Evolutionary conservation across 2,888 invertebrate species (phyloP).

Genomic region (Notocelia uddmanniana): DNA sequence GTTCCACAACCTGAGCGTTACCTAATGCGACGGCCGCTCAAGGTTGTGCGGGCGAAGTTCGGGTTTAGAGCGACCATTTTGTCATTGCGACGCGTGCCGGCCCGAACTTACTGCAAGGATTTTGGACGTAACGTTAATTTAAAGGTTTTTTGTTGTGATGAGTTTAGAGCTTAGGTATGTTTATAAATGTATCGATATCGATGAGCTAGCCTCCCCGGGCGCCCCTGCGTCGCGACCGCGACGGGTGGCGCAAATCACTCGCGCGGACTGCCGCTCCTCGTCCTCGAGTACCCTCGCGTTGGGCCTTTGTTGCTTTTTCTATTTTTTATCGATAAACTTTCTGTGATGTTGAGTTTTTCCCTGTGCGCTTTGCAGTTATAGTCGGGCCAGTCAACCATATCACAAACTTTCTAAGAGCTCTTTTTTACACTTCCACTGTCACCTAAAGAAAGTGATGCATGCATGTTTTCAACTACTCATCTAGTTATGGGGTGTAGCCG

Average conservation of each 20-base stretch:
- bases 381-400: neutral
- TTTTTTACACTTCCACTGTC: neutral
- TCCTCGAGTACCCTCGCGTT: constrained; percentile 74
- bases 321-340: constrained; percentile 49
- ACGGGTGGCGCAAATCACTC: constrained; percentile 84
- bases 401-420: neutral
- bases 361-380: constrained; percentile 11
- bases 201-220: constrained; percentile 53
- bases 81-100: neutral
- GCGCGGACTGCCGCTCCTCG: constrained; percentile 78
- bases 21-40: constrained; percentile 30
- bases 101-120: constrained; percentile 16
- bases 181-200: constrained; percentile 60
- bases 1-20: constrained; percentile 49
- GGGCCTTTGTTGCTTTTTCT: constrained; percentile 62
- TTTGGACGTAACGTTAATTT: constrained; percentile 5
- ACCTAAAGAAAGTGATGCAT: neutral
- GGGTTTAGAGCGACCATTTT: constrained; percentile 16
- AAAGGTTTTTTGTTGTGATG: neutral
- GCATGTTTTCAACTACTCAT: neutral
- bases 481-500: too few relatives aligned
- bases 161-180: constrained; percentile 1
- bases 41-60: constrained; percentile 24
- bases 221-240: constrained; percentile 78
- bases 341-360: constrained; percentile 12